Evolutionary conservation across 2,797 vertebrate species (phyloP).

Genomic region (Monodelphis domestica): DNA sequence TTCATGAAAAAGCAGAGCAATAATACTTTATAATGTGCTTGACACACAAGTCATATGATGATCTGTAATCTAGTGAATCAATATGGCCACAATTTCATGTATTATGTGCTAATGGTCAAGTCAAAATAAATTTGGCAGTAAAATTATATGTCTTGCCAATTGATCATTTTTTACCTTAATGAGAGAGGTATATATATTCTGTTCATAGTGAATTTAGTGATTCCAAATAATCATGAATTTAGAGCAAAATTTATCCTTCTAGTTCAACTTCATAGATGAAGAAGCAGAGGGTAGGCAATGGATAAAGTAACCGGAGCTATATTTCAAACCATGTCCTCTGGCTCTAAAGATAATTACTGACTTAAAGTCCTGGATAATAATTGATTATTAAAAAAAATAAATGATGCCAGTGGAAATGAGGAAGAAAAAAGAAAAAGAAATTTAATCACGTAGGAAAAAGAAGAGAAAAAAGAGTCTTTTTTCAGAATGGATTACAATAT

Average conservation of each 20-base stretch:
- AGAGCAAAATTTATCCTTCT: background rate
- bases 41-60: background rate
- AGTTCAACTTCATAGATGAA: background rate
- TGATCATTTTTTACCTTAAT: background rate
- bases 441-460: background rate
- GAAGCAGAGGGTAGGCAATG: background rate
- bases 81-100: background rate
- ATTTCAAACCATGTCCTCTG: background rate
- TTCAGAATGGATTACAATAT: background rate
- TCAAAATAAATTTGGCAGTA: background rate
- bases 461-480: background rate
- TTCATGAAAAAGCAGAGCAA: background rate
- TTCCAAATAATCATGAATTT: background rate
- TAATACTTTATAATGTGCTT: background rate
- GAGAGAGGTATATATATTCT: background rate
- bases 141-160: background rate
- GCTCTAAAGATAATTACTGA: background rate
- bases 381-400: background rate
- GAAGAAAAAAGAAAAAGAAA: background rate
- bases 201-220: background rate
- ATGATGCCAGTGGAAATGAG: background rate
- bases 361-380: background rate
- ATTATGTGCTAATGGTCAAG: background rate
- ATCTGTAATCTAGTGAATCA: conserved; percentile 1
- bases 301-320: background rate